Evolutionary conservation across 92 coral and sea anemone genomes (phyloP).

Genomic region (Diadumene lineata): DNA sequence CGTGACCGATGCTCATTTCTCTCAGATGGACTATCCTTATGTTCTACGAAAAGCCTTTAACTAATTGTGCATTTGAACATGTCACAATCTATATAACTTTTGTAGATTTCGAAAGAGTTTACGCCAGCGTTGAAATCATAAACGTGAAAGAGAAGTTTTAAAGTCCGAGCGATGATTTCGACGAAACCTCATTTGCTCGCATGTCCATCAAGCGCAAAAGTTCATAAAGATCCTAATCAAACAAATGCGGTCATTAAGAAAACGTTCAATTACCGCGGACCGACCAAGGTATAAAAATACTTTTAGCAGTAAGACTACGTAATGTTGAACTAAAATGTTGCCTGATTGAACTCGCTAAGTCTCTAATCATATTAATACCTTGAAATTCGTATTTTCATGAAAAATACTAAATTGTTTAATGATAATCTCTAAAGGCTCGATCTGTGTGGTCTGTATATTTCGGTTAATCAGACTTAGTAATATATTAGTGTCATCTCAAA

Average conservation of each 20-base stretch:
- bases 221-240: neutral
- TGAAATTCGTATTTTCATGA: neutral
- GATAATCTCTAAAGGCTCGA: neutral
- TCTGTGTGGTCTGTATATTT: neutral
- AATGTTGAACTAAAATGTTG: too few species aligned
- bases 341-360: neutral
- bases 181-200: neutral
- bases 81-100: neutral
- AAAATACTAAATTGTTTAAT: neutral
- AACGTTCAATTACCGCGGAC: neutral
- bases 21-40: neutral
- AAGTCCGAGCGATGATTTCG: neutral
- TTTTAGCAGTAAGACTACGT: too few species aligned
- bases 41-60: neutral
- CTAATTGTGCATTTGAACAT: neutral
- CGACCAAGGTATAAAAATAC: neutral
- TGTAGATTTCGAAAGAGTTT: neutral
- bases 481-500: neutral
- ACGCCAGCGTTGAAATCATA: neutral
- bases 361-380: too few species aligned
- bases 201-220: constrained; percentile 4
- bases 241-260: neutral
- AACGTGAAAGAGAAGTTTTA: neutral
- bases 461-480: neutral
- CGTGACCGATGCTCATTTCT: neutral